Evolutionary conservation across 1,140 invertebrate genomes (phyloP), one percentile per base, ranked within the genome.

Genomic region (Achroia grisella): DNA sequence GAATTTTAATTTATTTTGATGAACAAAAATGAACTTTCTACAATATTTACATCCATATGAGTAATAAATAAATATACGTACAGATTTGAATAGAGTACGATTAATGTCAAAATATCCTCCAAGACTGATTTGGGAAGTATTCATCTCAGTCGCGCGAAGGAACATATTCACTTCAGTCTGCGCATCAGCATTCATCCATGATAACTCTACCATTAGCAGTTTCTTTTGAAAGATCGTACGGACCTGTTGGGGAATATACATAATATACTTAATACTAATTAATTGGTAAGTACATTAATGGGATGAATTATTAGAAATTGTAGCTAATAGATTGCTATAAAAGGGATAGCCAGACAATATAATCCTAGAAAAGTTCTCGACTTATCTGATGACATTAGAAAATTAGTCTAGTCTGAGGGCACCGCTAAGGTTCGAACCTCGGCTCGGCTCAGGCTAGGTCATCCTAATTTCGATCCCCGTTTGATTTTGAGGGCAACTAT

Each of bases 151-250:
- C 5, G 91, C 90, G 32, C 90, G 74, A 34, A 91, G 68, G 53
- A 91, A 91, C 90, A 91, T 91, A 60, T 90, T 90, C 4, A 92
- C 90, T 76, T 91, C 89, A 2, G 88, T 89, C 63, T 89, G 88
- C 0, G 89, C 89, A 56, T 89, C 88, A 1, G 88, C 83, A 42
- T 89, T 89, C 88, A 90, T 89, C 90, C 90, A 91, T 1, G 90
- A 90, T 0, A 91, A 60, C 62, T 92, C 90, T 0, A 92, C 89
- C 79, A 91, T 88, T 4, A 92, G 51, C 1, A 92, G 71, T 53
- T 91, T 91, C 71, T 92, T 92, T 66, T 92, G 90, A 52, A 92
- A 92, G 72, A 91, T 89, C 0, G 89, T 89, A 10, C 89, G 82
- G 2, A 91, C 89, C 88, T 89, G 42, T 33, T 56, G 67, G 39